Conservation (phyloP, 2,888 invertebrate species). For the Pollenia griseotomentosa region DNA sequence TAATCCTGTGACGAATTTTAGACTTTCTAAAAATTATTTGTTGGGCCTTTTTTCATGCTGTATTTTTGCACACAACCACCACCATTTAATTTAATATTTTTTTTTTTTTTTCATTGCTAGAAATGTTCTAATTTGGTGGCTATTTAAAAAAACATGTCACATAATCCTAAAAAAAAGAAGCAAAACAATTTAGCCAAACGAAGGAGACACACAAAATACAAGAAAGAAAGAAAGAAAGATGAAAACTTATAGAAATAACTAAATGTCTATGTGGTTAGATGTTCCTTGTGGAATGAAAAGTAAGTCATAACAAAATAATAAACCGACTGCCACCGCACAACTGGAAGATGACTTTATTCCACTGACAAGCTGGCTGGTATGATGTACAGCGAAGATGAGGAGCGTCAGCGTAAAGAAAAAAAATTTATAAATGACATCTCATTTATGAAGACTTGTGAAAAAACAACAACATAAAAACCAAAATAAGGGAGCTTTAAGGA, state of each 20-base stretch:
- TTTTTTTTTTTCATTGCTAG: conserved; percentile 11
- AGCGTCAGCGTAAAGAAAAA: conserved; percentile 15
- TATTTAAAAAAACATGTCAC: conserved; percentile 71
- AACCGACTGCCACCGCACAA: conserved; percentile 55
- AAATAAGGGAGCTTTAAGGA: conserved; percentile 30
- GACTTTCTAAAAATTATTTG: conserved; percentile 54
- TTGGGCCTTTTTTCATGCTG: conserved; percentile 20
- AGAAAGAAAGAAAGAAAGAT: neutral
- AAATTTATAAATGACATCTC: conserved; percentile 61
- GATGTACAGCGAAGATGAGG: conserved; percentile 19
- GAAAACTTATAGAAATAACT: conserved; percentile 14
- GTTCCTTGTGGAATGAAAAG: conserved; percentile 62
- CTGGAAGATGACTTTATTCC: conserved; percentile 41
- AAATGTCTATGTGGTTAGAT: conserved; percentile 23
- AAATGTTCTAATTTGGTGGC: conserved; percentile 65
- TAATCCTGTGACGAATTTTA: conserved; percentile 70
- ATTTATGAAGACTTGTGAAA: conserved; percentile 57
- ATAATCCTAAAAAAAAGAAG: conserved; percentile 54
- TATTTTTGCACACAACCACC: conserved; percentile 43
- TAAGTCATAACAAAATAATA: conserved; percentile 70
- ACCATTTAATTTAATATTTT: conserved; percentile 42
- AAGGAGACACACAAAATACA: conserved; percentile 3
- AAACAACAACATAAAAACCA: neutral
- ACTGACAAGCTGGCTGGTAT: conserved; percentile 18
- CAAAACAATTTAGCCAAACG: conserved; percentile 5